Evolutionary conservation across 2,113 vertebrate genomes (phyloP).

Genomic region (Takifugu flavidus): DNA sequence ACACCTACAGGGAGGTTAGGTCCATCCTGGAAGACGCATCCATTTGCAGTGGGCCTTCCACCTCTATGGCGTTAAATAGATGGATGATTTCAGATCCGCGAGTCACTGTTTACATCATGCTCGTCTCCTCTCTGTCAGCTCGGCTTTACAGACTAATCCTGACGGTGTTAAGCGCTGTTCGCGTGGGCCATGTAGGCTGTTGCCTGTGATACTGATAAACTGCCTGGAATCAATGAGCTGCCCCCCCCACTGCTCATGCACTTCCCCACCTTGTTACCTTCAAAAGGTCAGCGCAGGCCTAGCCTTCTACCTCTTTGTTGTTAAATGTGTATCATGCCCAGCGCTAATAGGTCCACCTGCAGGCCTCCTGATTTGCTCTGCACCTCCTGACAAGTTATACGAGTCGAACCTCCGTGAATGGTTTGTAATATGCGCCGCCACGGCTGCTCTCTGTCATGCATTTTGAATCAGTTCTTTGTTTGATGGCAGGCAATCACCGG

Average conservation of each 20-base stretch:
- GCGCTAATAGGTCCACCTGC: constrained; percentile 12
- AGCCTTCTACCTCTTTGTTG: constrained; percentile 27
- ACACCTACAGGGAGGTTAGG: not conserved
- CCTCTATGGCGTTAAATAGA: not conserved
- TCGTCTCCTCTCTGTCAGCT: constrained; percentile 22
- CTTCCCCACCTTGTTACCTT: constrained; percentile 29
- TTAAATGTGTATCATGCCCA: constrained; percentile 23
- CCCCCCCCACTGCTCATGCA: not conserved
- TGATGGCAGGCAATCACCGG: constrained; percentile 57
- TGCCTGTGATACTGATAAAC: constrained; percentile 52
- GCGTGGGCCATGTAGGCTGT: constrained; percentile 14
- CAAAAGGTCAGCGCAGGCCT: constrained; percentile 49
- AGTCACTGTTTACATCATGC: constrained; percentile 36
- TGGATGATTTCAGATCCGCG: constrained; percentile 15
- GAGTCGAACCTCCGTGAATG: constrained; percentile 52
- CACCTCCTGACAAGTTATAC: constrained; percentile 50
- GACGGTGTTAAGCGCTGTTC: constrained; percentile 36
- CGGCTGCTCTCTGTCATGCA: constrained; percentile 19
- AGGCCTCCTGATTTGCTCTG: constrained; percentile 41
- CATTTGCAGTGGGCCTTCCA: constrained; percentile 2
- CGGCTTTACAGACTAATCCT: constrained; percentile 43
- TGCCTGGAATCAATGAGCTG: constrained; percentile 52
- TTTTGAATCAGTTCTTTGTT: constrained; percentile 44
- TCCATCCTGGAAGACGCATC: not conserved
- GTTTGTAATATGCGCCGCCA: constrained; percentile 33